A percentile compares a stretch with the other conserved stretches of the same genome.
These are phyloP conservation scores for Hydropsyche tenuis DNA, from an alignment of 1,140 invertebrate species.

Conservation along the genomic window DNA sequence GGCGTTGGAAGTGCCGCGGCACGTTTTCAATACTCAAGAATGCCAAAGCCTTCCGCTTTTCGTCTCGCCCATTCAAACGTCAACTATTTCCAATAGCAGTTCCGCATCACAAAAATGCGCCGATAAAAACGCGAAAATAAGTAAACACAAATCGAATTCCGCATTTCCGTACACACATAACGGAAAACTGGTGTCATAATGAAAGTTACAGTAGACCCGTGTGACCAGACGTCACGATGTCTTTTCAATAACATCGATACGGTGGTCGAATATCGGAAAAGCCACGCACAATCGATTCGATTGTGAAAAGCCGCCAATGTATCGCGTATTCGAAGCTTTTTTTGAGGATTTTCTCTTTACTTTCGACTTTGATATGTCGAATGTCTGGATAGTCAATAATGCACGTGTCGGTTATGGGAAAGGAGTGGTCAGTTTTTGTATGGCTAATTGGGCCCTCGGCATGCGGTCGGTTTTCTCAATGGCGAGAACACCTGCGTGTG, in stretches of 20 bases:
- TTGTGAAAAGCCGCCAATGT: too few relatives aligned
- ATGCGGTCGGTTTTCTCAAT: constrained; percentile 34
- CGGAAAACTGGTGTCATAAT: constrained; percentile 35
- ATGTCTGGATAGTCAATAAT: too few relatives aligned
- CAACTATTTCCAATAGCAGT: too few relatives aligned
- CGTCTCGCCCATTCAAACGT: too few relatives aligned
- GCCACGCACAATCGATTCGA: background rate
- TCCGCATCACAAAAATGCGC: background rate
- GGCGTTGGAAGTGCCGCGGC: background rate
- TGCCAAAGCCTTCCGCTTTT: too few relatives aligned
- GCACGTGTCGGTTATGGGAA: background rate
- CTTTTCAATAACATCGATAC: constrained; percentile 30
- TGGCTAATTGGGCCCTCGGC: constrained; percentile 20
- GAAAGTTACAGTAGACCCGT: constrained; percentile 34
- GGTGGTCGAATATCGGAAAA: background rate
- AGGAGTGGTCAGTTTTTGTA: constrained; percentile 11
- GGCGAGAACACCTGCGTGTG: constrained; percentile 32
- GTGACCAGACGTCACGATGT: constrained; percentile 33
- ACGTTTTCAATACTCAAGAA: too few relatives aligned
- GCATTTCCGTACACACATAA: constrained; percentile 11
- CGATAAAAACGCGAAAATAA: background rate
- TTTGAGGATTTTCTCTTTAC: background rate
- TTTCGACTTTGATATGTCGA: background rate
- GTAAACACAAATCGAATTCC: background rate
- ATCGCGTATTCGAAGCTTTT: background rate